Evolutionary conservation across 2,113 vertebrate genomes (phyloP), one percentile per base, ranked within the genome.

Genomic region (Semnornis frantzii): DNA sequence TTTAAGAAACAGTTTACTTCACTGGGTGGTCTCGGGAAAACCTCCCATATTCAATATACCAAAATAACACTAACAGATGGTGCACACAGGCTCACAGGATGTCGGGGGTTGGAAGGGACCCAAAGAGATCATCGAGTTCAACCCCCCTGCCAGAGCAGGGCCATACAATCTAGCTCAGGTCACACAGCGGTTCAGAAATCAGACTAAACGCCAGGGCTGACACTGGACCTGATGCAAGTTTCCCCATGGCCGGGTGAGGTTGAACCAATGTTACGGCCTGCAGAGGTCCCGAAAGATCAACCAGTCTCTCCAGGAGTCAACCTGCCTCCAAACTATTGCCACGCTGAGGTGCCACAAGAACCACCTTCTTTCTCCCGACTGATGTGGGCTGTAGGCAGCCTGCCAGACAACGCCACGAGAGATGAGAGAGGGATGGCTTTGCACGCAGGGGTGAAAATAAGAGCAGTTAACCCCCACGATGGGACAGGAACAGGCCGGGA

Each of bases 191-290:
- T 66, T 85, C 63, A 71, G 77, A 93, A 34, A 14, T 1, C 4
- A 1, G 17, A 69, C 8, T 17, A 60, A 70, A 87, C 65, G 11
- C 19, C 59, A 42, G 14, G 12, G 21, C 11, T 60, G 63, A 44
- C 4, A 24, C 16, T 9, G 14, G 34, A 48, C 37, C 8, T 27
- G 25, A 76, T 20, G 19, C 0, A 1, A 21, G 30, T 28, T 30
- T 78, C 63, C 13, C 28, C 27, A 5, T 1, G 2, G 3, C 18
- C 89, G 24, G 19, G 59, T 66, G 34, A 39, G 3, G 30, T 1
- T n/a, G 25, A 37, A 19, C 9, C 0, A 0, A 9, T 7, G 24
- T 46, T 23, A 58, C 0, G 1, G 31, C 16, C 57, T 33, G 10
- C 7, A 15, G 50, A 34, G 24, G 52, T 27, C 54, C 31, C 30